Base-by-base conservation (phyloP, 2,797 vertebrate genomes). In the Phataginus tetradactyla region DNA sequence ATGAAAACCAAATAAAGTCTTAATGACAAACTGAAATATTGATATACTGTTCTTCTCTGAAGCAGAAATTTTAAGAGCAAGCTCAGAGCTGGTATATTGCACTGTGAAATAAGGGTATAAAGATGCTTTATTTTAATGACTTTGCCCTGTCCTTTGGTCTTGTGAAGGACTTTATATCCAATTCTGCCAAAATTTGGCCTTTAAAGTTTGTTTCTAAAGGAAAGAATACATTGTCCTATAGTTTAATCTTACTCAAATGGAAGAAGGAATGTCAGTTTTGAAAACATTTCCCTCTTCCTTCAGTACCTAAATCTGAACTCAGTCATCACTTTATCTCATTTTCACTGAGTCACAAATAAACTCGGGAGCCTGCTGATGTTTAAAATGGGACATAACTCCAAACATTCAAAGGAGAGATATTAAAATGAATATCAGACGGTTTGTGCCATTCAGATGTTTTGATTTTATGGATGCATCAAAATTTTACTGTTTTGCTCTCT, bases 1-100 rank as follows among this genome's bases (percentile, higher is more conserved):
- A 39, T 96, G 84, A 97, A 98, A 97, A 94, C 92, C n/a, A 94
- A 88, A 93, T 97, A 25, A 97, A 98, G 97, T 51, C 74, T 96
- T 97, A 94, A 93, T 97, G 64, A 87, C 81, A 78, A 90, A 95
- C 0, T 4, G 96, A 96, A 61, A 20, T 74, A 93, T 23, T 96
- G 96, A 96, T 93, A 87, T 51, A 96, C 10, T 63, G 55, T 66
- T 59, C 66, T 69, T 91, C 89, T 88, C 80, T 94, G 69, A 97
- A 96, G 83, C 87, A 94, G 89, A 34, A 78, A 23, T 75, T 66
- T 98, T 97, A 2, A 17, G 86, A 96, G 63, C 29, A 85, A 85
- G 90, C 17, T 51, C 80, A 85, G n/a, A 90, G 68, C 72, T 92
- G 87, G 23, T 79, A 5, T 95, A 78, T 87, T 95, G 53, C 66